Conservation (phyloP, 2,888 invertebrate species). For the Quadriops clusia region DNA sequence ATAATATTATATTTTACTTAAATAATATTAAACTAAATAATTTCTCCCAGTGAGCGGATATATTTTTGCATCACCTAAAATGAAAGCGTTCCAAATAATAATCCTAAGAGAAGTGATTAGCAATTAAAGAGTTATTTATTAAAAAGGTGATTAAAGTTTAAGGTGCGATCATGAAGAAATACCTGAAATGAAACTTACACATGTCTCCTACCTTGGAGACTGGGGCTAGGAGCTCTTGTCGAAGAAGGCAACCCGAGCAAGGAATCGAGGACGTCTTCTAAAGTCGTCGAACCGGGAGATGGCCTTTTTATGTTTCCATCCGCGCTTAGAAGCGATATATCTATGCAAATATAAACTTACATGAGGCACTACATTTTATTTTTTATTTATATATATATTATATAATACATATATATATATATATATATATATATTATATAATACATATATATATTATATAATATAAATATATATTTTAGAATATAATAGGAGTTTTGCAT, state of each 20-base stretch:
- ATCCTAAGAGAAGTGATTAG: no score
- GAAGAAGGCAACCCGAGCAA: constrained; percentile 75
- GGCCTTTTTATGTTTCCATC: constrained; percentile 46
- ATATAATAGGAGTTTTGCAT: no score
- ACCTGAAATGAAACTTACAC: constrained; percentile 62
- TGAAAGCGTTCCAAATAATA: no score
- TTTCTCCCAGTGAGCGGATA: background rate
- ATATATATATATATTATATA: no score
- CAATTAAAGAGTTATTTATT: background rate
- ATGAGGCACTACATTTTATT: constrained; percentile 3
- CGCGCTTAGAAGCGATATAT: constrained; percentile 34
- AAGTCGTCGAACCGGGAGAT: constrained; percentile 71
- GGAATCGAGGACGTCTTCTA: constrained; percentile 89
- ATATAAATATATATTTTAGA: no score
- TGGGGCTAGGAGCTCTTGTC: constrained; percentile 64
- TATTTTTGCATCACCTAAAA: background rate
- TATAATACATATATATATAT: no score
- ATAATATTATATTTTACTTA: no score
- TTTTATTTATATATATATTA: no score
- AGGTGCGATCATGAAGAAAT: constrained; percentile 18
- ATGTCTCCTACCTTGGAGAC: constrained; percentile 59
- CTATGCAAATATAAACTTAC: constrained; percentile 11
- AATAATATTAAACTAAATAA: no score
- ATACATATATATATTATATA: no score
- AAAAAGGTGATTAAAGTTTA: no score